Percentiles rank a stretch among this genome's conserved stretches.
Evolutionary conservation across 1,140 invertebrate genomes (phyloP).

Genomic region (Papilio helenus): DNA sequence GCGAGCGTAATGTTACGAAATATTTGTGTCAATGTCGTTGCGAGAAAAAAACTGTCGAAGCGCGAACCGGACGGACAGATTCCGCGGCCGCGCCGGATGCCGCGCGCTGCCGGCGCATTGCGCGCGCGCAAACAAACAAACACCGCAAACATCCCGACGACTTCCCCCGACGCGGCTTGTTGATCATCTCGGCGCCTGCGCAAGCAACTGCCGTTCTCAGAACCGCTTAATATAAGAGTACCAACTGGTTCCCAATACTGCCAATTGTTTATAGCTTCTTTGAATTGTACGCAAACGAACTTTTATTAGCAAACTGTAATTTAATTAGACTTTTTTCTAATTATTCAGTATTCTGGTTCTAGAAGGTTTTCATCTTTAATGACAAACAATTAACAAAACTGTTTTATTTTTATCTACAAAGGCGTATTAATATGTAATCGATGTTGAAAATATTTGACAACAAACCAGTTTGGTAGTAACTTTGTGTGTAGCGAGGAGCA

Average conservation of each 20-base stretch:
- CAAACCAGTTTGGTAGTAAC: conserved; percentile 44
- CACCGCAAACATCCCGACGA: conserved; percentile 41
- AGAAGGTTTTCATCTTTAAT: neutral
- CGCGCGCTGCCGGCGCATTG: conserved; percentile 51
- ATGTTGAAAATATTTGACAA: conserved; percentile 42
- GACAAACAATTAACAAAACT: neutral
- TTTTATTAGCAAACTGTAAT: neutral
- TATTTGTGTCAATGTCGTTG: conserved; percentile 51
- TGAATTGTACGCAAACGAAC: neutral
- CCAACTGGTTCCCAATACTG: neutral
- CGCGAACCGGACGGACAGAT: conserved; percentile 32
- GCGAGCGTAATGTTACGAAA: conserved; percentile 46
- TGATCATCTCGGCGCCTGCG: conserved; percentile 43
- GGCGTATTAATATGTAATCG: neutral
- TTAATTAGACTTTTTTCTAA: neutral
- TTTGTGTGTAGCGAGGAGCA: conserved; percentile 44
- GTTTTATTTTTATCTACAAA: neutral
- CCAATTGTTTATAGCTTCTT: conserved; percentile 15
- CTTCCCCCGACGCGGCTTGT: conserved; percentile 51
- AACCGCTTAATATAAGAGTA: conserved; percentile 15
- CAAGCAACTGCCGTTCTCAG: conserved; percentile 24
- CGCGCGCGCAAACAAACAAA: conserved; percentile 63
- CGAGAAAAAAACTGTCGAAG: conserved; percentile 29
- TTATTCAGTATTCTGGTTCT: neutral
- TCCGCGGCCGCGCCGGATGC: conserved; percentile 49